Evolutionary conservation across 2,888 invertebrate species (phyloP), one percentile per base, ranked within the genome.

Genomic region (Tubiluchus corallicola): DNA sequence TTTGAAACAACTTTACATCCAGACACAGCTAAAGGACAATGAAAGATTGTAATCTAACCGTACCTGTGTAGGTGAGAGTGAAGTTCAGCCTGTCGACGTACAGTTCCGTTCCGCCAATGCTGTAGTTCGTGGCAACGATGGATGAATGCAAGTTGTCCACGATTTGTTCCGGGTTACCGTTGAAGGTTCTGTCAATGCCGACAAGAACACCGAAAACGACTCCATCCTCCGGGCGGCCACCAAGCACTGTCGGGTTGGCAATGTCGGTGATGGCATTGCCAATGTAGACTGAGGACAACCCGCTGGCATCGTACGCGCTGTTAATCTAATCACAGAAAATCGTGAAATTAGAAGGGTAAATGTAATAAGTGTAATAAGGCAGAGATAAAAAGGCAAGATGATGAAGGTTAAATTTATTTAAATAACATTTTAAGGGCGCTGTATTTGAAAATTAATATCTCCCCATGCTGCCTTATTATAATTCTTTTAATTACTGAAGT

Each of bases 221-320:
- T 9, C 29, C 29, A n/a, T 29, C 29, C n/a, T n/a, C 9, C 29
- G 29, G 29, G 29, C n/a, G 9, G 9, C 9, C 29, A n/a, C n/a
- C 29, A 9, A 29, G 9, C 9, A 29, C n/a, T n/a, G 9, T n/a
- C 9, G 29, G 29, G 29, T n/a, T 29, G 29, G 29, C 29, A n/a
- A 29, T 29, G 29, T 29, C n/a, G 9, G n/a, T 9, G 29, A n/a
- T 29, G 9, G 9, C 29, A n/a, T 9, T n/a, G 9, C 29, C 29
- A n/a, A 29, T 29, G n/a, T 29, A 29, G 29, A 29, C 29, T 9
- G 29, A 29, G n/a, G 29, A 9, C 9, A 29, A n/a, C 9, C n/a
- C n/a, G 29, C 29, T 29, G 29, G 29, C n/a, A n/a, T 29, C 29
- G 29, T 29, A 29, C 29, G 29, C 29, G 29, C 29, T 29, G 29